phyloP scores from a whole-genome alignment of 2,888 invertebrate genomes.

The Bombyx huttoni region DNA sequence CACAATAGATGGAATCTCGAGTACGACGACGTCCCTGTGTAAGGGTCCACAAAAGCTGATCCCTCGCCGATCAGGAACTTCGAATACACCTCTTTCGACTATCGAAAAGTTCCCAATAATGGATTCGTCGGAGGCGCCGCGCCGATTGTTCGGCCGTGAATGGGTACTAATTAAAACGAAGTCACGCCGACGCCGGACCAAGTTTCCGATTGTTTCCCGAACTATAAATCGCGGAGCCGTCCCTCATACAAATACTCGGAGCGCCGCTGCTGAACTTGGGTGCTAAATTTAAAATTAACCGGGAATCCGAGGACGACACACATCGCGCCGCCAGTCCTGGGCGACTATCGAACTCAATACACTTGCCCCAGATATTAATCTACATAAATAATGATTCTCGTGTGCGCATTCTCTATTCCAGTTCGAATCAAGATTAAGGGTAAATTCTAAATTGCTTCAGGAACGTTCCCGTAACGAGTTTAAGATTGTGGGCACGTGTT shows the following conservation, averaged over 20 bases:
- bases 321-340: constrained; percentile 20
- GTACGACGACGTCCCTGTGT: constrained; percentile 19
- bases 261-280: constrained; percentile 41
- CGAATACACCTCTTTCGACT: constrained; percentile 66
- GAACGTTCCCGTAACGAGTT: constrained; percentile 53
- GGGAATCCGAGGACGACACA: constrained; percentile 30
- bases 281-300: constrained; percentile 62
- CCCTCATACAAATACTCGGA: constrained; percentile 61
- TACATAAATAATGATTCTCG: constrained; percentile 28
- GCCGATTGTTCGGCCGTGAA: constrained; percentile 70
- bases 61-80: constrained; percentile 54
- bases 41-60: constrained; percentile 38
- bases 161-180: constrained; percentile 73
- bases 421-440: constrained; percentile 41
- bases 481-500: constrained; percentile 59
- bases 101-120: constrained; percentile 70
- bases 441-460: constrained; percentile 52
- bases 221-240: constrained; percentile 60
- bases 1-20: background rate
- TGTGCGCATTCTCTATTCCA: constrained; percentile 25
- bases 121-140: constrained; percentile 64
- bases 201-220: constrained; percentile 60
- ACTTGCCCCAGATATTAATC: constrained; percentile 21
- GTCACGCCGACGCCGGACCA: constrained; percentile 62
- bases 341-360: constrained; percentile 5